Percentiles rank a stretch among this genome's conserved stretches.
These are phyloP conservation scores for Strongylocentrotus purpuratus DNA, from an alignment of 35 echinoderm and acorn worm species.

Conservation along the genomic window DNA sequence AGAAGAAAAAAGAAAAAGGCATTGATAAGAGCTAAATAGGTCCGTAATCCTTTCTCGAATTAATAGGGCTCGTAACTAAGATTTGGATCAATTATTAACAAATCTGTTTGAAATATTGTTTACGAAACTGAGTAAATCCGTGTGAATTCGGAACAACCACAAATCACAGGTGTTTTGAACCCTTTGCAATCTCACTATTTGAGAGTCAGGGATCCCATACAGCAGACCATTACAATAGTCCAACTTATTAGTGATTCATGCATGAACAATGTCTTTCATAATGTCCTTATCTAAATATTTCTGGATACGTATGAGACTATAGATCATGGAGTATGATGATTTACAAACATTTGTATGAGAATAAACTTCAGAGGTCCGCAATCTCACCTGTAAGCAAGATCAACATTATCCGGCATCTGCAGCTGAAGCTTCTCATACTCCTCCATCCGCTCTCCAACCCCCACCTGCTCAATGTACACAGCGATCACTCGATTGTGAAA, in stretches of 20 bases:
- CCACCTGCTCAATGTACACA: not conserved
- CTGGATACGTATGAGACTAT: no score
- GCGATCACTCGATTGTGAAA: slow-evolving; percentile 28
- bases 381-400: slow-evolving; percentile 29
- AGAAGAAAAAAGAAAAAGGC: not conserved
- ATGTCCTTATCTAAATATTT: no score
- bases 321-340: no score
- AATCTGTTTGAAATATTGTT: not conserved
- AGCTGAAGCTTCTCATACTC: slow-evolving; percentile 5
- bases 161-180: no score
- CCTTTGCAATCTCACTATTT: not conserved
- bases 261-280: no score
- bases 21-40: not conserved
- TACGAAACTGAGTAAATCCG: not conserved
- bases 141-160: no score
- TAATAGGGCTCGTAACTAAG: not conserved
- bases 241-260: no score
- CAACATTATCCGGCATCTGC: slow-evolving; percentile 45
- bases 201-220: not conserved
- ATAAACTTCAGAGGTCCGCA: not conserved
- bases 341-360: not conserved
- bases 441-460: not conserved
- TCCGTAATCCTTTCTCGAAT: not conserved
- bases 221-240: no score
- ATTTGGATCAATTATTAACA: not conserved